phyloP scores from a whole-genome alignment of 2,113 vertebrate species.

The Semicossyphus pulcher region DNA sequence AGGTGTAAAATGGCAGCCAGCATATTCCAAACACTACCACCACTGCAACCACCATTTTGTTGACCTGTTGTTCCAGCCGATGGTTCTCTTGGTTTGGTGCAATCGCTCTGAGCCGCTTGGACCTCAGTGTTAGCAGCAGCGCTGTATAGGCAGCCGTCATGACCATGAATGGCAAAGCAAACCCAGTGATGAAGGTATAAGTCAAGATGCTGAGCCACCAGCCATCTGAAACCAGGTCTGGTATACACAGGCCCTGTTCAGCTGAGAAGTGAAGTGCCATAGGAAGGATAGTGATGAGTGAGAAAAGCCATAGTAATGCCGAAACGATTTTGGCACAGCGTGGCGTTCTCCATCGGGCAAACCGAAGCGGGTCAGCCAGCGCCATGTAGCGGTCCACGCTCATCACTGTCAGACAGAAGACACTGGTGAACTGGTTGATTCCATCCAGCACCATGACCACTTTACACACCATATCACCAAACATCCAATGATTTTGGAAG shows the following conservation, averaged over 20 bases:
- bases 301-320: constrained; percentile 78
- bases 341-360: constrained; percentile 75
- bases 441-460: constrained; percentile 84
- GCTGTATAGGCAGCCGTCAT: constrained; percentile 77
- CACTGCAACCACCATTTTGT: constrained; percentile 82
- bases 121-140: constrained; percentile 73
- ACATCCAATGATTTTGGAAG: constrained; percentile 79
- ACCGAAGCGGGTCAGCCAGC: constrained; percentile 74
- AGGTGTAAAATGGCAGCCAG: constrained; percentile 85
- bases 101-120: constrained; percentile 6
- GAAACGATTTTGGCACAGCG: constrained; percentile 76
- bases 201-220: constrained; percentile 80
- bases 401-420: constrained; percentile 84
- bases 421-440: constrained; percentile 87
- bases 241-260: constrained; percentile 65
- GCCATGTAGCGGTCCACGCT: constrained; percentile 85
- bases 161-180: constrained; percentile 77
- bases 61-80: constrained; percentile 77
- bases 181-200: constrained; percentile 84
- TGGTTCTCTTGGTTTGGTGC: constrained; percentile 41
- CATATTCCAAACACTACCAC: constrained; percentile 81
- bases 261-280: constrained; percentile 82
- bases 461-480: constrained; percentile 79
- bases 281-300: constrained; percentile 82
- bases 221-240: constrained; percentile 45